These are phyloP conservation scores for Papilio demoleus DNA, from an alignment of 2,888 invertebrate species.

Conservation along the genomic window DNA sequence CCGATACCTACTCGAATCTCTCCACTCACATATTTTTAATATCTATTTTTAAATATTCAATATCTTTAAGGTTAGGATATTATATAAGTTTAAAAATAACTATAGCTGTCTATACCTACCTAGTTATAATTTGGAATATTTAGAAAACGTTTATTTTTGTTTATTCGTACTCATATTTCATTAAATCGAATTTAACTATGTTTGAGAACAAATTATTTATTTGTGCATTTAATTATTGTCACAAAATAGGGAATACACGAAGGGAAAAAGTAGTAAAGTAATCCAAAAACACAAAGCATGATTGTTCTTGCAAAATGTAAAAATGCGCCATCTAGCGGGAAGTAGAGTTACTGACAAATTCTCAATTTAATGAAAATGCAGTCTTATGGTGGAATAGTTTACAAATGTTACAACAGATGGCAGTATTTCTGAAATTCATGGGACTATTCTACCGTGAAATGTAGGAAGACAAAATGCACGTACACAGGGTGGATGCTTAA, in stretches of 20 bases:
- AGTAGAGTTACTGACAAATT: neutral
- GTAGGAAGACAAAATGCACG: neutral
- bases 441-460: neutral
- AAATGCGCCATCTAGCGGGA: slow-evolving; percentile 21
- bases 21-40: slow-evolving; percentile 37
- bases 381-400: neutral
- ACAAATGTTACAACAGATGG: slow-evolving; percentile 22
- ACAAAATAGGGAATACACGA: neutral
- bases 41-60: slow-evolving; percentile 38
- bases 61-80: slow-evolving; percentile 1
- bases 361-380: neutral
- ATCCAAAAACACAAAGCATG: neutral
- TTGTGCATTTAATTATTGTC: neutral
- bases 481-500: neutral
- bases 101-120: neutral
- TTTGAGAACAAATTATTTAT: neutral
- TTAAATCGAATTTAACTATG: neutral
- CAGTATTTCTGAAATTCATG: slow-evolving; percentile 17
- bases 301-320: neutral
- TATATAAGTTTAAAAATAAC: neutral
- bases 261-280: neutral
- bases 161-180: neutral
- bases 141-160: neutral
- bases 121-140: neutral
- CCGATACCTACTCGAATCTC: slow-evolving; percentile 34